Evolutionary conservation across 2,797 vertebrate genomes (phyloP).

Genomic region (Enteromius treurensis): DNA sequence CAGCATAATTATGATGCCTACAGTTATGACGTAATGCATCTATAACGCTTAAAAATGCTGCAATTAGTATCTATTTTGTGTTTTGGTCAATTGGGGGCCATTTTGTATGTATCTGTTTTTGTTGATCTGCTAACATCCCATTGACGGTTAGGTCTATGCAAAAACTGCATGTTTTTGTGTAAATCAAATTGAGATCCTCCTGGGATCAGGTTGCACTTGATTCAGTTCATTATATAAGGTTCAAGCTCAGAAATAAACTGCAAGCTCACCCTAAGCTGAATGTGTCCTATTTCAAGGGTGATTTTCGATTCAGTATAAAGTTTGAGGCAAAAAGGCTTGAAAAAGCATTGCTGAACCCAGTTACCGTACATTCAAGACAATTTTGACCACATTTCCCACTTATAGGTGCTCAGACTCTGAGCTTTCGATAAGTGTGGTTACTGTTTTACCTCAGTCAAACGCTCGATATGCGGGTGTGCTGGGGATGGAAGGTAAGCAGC

Average conservation of each 20-base stretch:
- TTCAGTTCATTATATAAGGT: not conserved
- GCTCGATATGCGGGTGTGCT: not conserved
- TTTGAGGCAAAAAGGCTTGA: not conserved
- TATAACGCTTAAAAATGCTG: not conserved
- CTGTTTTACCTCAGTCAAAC: conserved; percentile 26
- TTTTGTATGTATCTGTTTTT: not conserved
- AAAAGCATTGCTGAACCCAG: conserved; percentile 4
- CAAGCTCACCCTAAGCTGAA: not conserved
- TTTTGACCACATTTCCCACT: not conserved
- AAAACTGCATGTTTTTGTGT: not conserved
- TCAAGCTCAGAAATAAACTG: not conserved
- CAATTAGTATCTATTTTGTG: not conserved
- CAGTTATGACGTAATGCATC: not conserved
- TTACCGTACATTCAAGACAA: not conserved
- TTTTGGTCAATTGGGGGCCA: not conserved
- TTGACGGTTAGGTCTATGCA: not conserved
- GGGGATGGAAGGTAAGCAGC: not conserved
- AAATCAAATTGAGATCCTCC: not conserved
- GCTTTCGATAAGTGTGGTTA: conserved; percentile 24
- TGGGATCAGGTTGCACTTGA: not conserved
- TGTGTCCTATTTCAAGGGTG: not conserved
- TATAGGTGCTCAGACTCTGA: not conserved
- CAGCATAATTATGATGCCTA: not conserved
- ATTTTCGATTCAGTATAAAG: conserved; percentile 5
- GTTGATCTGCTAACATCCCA: not conserved